Evolutionary conservation across 2,888 invertebrate species (phyloP), one percentile per base, ranked within the genome.

Genomic region (Bombyx huttoni): DNA sequence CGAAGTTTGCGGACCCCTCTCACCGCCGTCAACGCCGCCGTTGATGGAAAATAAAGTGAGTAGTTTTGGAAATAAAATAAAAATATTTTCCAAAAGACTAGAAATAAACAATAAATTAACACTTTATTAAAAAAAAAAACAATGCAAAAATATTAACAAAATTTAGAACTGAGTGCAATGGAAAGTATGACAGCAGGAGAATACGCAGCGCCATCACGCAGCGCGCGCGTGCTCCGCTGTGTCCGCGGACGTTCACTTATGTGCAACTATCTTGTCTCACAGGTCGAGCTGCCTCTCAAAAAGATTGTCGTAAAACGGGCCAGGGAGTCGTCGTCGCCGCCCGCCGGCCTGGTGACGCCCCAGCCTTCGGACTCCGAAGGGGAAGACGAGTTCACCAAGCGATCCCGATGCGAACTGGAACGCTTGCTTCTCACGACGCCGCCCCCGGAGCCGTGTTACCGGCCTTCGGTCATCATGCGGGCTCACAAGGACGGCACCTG

Each of bases 341-440:
- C 60, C 34, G 69, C 78, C 50, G 86, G 87, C 52, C 79, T 89
- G 61, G 90, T 94, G 53, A 96, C 96, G 3, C 96, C 96, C 0
- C 95, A 96, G 76, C 94, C 95, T 14, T 96, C 96, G 0, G 96
- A 96, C 76, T 94, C 94, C 0, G 96, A 96, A 83, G 89, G 93
- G 61, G 92, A 95, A 77, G 90, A 91, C 61, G 91, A 75, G 61
- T 79, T 64, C 70, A 73, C 66, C 80, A 89, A 81, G 63, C 73
- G 78, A 51, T 73, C 81, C 45, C 80, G 81, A 52, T 83, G 89
- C 64, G 91, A 91, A 70, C 77, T 91, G 63, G 89, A 89, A 58
- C 79, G 89, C 55, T 74, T 89, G 59, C 78, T 91, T 53, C 77
- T 90, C 56, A 82, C 88, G 60, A 89, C 90, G 56, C 91, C 91